Base-by-base conservation (phyloP, 2,888 invertebrate species). In the Bruchidius siliquastri region DNA sequence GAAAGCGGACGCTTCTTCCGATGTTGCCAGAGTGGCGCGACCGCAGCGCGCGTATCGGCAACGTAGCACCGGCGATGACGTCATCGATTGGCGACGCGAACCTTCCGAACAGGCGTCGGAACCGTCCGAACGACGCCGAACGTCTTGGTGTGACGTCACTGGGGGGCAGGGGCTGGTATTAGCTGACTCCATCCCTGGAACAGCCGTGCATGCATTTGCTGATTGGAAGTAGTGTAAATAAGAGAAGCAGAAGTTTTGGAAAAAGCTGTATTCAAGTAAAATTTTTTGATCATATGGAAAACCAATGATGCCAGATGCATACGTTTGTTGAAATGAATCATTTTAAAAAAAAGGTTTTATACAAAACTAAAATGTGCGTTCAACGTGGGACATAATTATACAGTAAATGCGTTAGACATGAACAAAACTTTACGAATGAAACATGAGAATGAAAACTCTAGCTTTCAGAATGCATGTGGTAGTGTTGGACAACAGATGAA, bases 1-100 rank as follows among this genome's bases (percentile, higher is more conserved):
- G 89, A 93, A 98, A 81, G 91, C 90, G 80, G 91, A 90, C 79
- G 94, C 92, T 76, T 97, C 97, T 80, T 95, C 93, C 75, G 90
- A 88, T 74, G 93, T 86, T 1, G 90, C 91, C 71, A 94, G 90
- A 74, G 92, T 90, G 74, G 93, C 91, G 80, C 90, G 89, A 68
- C 83, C 85, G 87, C 96, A 96, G 85, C 94, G 93, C 18, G 93
- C 92, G 87, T 94, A 94, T 79, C 94, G 92, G 86, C 96, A 96
- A 80, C 87, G 80, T 85, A 90, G 75, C 84, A 85, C 84, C 78
- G 85, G 83, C 70, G 87, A 88, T 77, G 85, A 74, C 20, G 91
- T 91, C 82, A 92, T 89, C 82, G 92, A 92, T 76, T 91, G 90
- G 78, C 92, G 89, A 74, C 92, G 88, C n/a, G 81, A 80, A 22